phyloP scores from a whole-genome alignment of 2,113 vertebrate species.

The Poeciliopsis retropinna region DNA sequence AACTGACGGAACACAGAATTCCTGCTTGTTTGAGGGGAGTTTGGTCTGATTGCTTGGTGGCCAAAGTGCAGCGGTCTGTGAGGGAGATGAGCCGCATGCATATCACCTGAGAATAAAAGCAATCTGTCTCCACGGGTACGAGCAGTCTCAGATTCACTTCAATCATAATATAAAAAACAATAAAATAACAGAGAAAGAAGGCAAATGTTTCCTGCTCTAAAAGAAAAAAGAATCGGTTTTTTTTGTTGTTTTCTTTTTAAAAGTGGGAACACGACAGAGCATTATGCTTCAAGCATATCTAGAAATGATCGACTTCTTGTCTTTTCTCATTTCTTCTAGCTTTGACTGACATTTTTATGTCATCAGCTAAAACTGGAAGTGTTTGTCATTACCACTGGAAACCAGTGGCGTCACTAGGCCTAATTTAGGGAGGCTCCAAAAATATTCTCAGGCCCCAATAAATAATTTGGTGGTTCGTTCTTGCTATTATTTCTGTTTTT shows the following conservation, averaged over 20 bases:
- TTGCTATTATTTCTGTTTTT: no score
- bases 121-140: not conserved
- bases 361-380: slow-evolving; percentile 10
- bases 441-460: no score
- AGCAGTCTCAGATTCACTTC: not conserved
- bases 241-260: no score
- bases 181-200: not conserved
- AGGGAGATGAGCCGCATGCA: slow-evolving; percentile 20
- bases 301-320: no score
- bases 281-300: no score
- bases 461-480: no score
- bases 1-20: slow-evolving; percentile 39
- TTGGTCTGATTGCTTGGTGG: slow-evolving; percentile 86
- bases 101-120: slow-evolving; percentile 47
- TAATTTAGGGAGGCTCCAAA: no score
- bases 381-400: slow-evolving; percentile 45
- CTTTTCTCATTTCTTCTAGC: not conserved
- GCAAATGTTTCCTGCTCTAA: no score
- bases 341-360: slow-evolving; percentile 7
- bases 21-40: slow-evolving; percentile 71
- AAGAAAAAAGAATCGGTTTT: no score
- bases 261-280: no score
- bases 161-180: not conserved
- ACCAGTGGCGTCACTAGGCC: no score
- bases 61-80: slow-evolving; percentile 83